Evolutionary conservation across 2,888 invertebrate genomes (phyloP), one percentile per base, ranked within the genome.

Genomic region (Drosophila imparisetae): DNA sequence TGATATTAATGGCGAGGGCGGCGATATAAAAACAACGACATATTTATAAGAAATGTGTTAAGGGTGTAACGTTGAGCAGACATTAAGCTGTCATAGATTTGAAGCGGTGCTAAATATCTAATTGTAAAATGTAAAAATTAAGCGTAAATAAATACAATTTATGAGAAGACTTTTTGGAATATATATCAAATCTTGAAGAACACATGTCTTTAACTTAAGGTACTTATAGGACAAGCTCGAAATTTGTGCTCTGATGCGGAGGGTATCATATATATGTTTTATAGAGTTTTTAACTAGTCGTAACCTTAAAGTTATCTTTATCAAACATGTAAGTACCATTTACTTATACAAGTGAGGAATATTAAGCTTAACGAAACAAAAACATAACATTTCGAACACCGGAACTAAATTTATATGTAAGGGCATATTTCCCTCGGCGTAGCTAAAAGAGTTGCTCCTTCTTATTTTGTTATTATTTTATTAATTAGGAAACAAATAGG

Each of bases 31-130:
- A 57, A 59, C 78, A 50, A 52, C 32, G 58, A 66, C 67, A 65
- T 69, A 81, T 64, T 83, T 59, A 63, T 62, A 61, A 70, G 66
- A 72, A 81, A 89, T 72, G 87, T 81, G 78, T 81, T 70, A 73
- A 63, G 78, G 65, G 78, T 59, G 78, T 24, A 27, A 57, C 62
- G 60, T 2, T 52, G 40, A 34, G 59, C 30, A 42, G 13, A 29
- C n/a, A 36, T 34, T 27, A 7, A 50, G 8, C 15, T 50, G 40
- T 29, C n/a, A 38, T 49, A 40, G 34, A 30, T 15, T 71, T 11
- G 18, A 29, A 30, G 2, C 70, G 34, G 53, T 34, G 40, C 29
- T n/a, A 29, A 52, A 71, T 24, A 38, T 60, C 10, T 32, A 15
- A 24, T 32, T 53, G 30, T 21, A 8, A 52, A 52, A 52, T 4